These are phyloP conservation scores for Clytia hemisphaerica DNA, from an alignment of 30 jellyfish, hydroid and myxozoan species.

Conservation along the genomic window DNA sequence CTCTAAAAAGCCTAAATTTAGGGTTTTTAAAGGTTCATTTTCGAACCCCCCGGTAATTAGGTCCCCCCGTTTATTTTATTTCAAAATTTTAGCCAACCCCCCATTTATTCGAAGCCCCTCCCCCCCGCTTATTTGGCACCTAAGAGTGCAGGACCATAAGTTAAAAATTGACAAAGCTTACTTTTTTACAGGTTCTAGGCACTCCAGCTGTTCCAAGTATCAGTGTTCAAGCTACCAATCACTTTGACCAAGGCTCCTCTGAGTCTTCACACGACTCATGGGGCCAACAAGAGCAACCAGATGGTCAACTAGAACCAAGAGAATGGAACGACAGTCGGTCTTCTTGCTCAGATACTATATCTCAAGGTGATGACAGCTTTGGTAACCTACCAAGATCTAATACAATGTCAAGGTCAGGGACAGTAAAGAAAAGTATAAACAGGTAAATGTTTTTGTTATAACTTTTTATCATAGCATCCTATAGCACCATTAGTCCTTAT, in stretches of 20 bases:
- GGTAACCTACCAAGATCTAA: constrained; percentile 53
- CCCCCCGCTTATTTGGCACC: no score
- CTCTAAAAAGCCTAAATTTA: no score
- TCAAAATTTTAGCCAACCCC: no score
- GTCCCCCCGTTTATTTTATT: no score
- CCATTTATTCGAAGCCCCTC: no score
- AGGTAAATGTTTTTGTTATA: constrained; percentile 26
- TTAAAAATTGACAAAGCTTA: no score
- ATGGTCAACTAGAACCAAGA: constrained; percentile 54
- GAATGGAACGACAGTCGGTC: constrained; percentile 88
- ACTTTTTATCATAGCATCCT: not conserved
- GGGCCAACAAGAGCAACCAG: constrained; percentile 33
- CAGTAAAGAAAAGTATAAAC: constrained; percentile 86
- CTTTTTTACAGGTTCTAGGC: no score
- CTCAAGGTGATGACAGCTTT: constrained; percentile 73
- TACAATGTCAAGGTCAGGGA: constrained; percentile 77
- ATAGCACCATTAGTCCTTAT: not conserved
- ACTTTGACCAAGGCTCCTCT: not conserved
- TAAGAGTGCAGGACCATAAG: no score
- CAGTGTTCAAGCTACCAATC: not conserved
- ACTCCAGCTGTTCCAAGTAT: not conserved
- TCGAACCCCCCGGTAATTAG: no score
- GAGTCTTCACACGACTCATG: not conserved
- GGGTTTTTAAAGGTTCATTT: no score
- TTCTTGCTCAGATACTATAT: constrained; percentile 64